Conservation (phyloP, 1,140 invertebrate species). For the Colletes gigas region DNA sequence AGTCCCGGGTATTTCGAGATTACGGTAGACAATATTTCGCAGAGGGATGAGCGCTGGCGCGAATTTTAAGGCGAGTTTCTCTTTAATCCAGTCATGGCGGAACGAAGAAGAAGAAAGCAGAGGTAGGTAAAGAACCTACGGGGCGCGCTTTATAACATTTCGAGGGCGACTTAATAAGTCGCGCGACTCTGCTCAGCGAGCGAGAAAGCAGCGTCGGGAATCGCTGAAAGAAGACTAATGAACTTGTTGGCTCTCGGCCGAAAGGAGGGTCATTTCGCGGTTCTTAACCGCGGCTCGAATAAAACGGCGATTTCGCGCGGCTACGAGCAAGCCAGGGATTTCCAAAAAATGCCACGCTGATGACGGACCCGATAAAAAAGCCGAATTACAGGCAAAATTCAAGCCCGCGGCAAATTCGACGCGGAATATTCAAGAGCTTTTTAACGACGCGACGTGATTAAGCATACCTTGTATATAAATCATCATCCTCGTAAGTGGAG, state of each 20-base stretch:
- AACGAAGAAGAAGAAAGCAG: slow-evolving; percentile 8
- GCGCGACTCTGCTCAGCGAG: slow-evolving; percentile 15
- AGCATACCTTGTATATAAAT: background rate
- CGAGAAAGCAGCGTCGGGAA: slow-evolving; percentile 23
- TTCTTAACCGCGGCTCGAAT: slow-evolving; percentile 38
- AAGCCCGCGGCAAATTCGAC: background rate
- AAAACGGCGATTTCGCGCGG: slow-evolving; percentile 24
- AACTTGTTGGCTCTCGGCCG: slow-evolving; percentile 47
- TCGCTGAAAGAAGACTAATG: slow-evolving; percentile 49
- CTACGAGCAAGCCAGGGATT: background rate
- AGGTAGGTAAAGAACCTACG: slow-evolving; percentile 2
- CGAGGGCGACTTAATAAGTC: slow-evolving; percentile 47
- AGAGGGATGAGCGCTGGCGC: background rate
- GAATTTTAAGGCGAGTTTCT: slow-evolving; percentile 24
- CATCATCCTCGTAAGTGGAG: too few relatives aligned
- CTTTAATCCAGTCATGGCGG: slow-evolving; percentile 20
- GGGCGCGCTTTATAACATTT: slow-evolving; percentile 34
- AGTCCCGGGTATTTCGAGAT: background rate
- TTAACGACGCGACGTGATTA: background rate
- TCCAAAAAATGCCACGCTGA: background rate
- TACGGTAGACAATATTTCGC: background rate
- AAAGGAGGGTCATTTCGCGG: slow-evolving; percentile 38
- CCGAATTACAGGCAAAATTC: background rate
- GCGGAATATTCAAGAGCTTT: background rate
- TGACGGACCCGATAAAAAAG: background rate